These are phyloP conservation scores for Stratiolaelaps scimitus DNA, from an alignment of 1,140 invertebrate genomes.

Conservation along the genomic window DNA sequence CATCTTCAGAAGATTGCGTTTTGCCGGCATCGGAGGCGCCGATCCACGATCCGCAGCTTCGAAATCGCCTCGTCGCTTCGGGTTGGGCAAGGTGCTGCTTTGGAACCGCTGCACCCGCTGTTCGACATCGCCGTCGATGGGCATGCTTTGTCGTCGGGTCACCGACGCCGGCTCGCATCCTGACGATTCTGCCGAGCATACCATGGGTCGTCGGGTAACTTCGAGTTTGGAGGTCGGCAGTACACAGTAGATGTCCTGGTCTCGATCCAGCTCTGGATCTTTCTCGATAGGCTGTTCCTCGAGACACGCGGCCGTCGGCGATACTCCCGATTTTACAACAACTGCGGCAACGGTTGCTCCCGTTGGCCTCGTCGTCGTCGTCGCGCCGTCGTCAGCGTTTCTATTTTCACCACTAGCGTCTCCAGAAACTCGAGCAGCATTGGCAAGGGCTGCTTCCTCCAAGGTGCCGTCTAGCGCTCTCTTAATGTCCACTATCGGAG, in stretches of 20 bases:
- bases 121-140: not conserved
- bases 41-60: not conserved
- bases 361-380: not conserved
- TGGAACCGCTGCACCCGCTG: slow-evolving; percentile 25
- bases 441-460: slow-evolving; percentile 2
- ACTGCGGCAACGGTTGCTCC: not conserved
- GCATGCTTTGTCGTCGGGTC: not conserved
- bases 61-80: not conserved
- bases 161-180: not conserved
- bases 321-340: not conserved
- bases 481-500: too few species aligned
- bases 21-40: slow-evolving; percentile 9
- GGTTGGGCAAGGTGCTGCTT: slow-evolving; percentile 17
- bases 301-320: not conserved
- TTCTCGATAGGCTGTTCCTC: not conserved
- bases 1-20: slow-evolving; percentile 22
- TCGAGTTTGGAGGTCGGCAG: slow-evolving; percentile 6
- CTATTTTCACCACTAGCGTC: too few species aligned
- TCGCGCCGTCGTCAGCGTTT: not conserved
- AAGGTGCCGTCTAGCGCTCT: not conserved
- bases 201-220: not conserved
- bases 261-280: slow-evolving; percentile 3
- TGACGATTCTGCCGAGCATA: too few species aligned
- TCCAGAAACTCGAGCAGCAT: too few species aligned
- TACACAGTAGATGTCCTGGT: slow-evolving; percentile 26